Base-by-base conservation (phyloP, 2,888 invertebrate species). In the Tromatobia lineatoria region DNA sequence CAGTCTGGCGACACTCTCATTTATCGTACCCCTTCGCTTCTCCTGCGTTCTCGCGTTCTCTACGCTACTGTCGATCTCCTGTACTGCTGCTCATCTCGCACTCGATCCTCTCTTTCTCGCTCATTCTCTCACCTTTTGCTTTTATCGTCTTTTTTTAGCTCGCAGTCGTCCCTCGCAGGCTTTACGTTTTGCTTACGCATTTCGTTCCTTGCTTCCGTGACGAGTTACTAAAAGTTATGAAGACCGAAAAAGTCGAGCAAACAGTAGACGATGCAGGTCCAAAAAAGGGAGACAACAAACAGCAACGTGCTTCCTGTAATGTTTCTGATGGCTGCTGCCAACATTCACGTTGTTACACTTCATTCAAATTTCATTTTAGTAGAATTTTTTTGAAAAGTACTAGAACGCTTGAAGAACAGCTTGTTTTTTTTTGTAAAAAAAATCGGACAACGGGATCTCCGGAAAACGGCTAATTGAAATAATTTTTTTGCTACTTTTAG, bases 1-100 rank as follows among this genome's bases (percentile, higher is more conserved):
- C 69, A 75, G 82, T 84, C 86, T 77, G 81, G 85, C 85, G 87
- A 88, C 88, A 87, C 87, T 87, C 85, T 86, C 83, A 85, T 88
- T 87, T 85, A 82, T 88, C 81, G 82, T 80, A 82, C 74, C 79
- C 82, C 76, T 75, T 59, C 57, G 66, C 80, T 15, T 29, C 29
- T 38, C 38, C 38, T 34, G 45, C 75, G 18, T 64, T n/a, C 47
- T 52, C 75, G 38, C 25, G 20, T 47, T 38, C 61, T 50, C 61
- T 18, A 15, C 38, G 29, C 50, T 18, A 34, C 47, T 50, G 64
- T 38, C 61, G 34, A 13, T 64, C 64, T 64, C 75, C 34, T 29
- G 29, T 50, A 64, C 50, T 23, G 64, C 75, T 75, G 50, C 34
- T 75, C 75, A 47, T 59, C 74, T 61, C 74, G 47, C 61, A 50